These are phyloP conservation scores for Nysson spinosus DNA, from an alignment of 2,888 invertebrate genomes.

Conservation along the genomic window DNA sequence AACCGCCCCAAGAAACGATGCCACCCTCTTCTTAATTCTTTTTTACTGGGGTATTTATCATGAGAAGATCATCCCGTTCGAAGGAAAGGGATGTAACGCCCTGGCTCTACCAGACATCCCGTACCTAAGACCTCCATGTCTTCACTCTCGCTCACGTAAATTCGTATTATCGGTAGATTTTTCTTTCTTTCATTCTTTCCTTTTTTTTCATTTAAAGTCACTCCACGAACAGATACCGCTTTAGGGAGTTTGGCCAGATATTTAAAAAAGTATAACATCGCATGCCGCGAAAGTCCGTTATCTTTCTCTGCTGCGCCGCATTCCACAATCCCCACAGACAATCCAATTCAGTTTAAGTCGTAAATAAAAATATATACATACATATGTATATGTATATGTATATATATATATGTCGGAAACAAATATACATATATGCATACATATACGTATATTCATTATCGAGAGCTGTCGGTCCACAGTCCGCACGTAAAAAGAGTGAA, in stretches of 20 bases:
- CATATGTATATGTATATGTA: constrained; percentile 60
- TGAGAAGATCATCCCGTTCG: background rate
- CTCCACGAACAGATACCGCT: constrained; percentile 73
- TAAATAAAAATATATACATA: constrained; percentile 42
- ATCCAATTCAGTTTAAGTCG: constrained; percentile 72
- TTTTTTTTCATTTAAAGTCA: constrained; percentile 40
- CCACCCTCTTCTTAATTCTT: constrained; percentile 9
- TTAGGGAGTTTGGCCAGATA: constrained; percentile 77
- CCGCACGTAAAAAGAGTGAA: constrained; percentile 58
- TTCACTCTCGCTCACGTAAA: constrained; percentile 43
- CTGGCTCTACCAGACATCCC: constrained; percentile 70
- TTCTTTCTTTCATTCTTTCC: constrained; percentile 31
- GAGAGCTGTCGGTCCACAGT: constrained; percentile 40
- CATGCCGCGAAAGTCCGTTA: constrained; percentile 67
- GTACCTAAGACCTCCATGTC: constrained; percentile 52
- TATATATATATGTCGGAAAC: constrained; percentile 50
- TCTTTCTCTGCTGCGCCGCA: constrained; percentile 67
- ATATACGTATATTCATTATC: constrained; percentile 12
- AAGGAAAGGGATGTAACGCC: constrained; percentile 10
- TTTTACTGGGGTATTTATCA: background rate
- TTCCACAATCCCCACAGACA: constrained; percentile 77
- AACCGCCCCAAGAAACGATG: background rate
- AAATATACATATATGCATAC: constrained; percentile 32
- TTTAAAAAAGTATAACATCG: constrained; percentile 64
- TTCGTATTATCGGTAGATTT: constrained; percentile 43